phyloP scores from a whole-genome alignment of 2,888 invertebrate species.

The Muscina levida region DNA sequence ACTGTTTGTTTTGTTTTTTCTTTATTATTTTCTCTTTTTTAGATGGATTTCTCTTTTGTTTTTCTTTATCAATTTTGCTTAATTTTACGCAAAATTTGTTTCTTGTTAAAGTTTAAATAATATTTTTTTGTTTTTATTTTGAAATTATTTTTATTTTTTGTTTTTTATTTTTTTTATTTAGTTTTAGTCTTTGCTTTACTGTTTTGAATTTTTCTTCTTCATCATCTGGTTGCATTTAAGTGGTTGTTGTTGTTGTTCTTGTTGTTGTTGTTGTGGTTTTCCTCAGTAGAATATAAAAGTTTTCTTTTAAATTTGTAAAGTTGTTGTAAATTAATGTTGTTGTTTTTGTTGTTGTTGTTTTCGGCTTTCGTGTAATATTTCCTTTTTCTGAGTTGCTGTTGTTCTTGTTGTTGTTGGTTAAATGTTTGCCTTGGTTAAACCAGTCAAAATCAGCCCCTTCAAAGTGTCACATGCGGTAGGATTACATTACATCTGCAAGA shows the following conservation, averaged over 20 bases:
- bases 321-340: constrained; percentile 60
- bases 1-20: constrained; percentile 22
- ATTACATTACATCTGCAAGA: constrained; percentile 73
- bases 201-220: constrained; percentile 52
- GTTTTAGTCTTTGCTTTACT: constrained; percentile 68
- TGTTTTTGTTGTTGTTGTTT: constrained; percentile 39
- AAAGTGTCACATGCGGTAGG: constrained; percentile 73
- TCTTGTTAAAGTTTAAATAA: constrained; percentile 66
- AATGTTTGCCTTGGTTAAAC: constrained; percentile 62
- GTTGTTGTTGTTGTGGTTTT: constrained; percentile 41
- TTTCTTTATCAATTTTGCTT: constrained; percentile 49
- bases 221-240: constrained; percentile 45
- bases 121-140: constrained; percentile 56
- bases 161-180: constrained; percentile 56
- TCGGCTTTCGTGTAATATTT: constrained; percentile 40
- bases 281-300: constrained; percentile 61
- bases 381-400: constrained; percentile 43
- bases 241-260: constrained; percentile 51
- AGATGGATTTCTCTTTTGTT: constrained; percentile 39
- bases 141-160: constrained; percentile 32
- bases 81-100: constrained; percentile 26
- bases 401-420: constrained; percentile 48
- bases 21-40: constrained; percentile 57
- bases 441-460: constrained; percentile 67
- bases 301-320: constrained; percentile 63